Evolutionary conservation across 2,113 vertebrate genomes (phyloP).

Genomic region (Callocephalon fimbriatum): DNA sequence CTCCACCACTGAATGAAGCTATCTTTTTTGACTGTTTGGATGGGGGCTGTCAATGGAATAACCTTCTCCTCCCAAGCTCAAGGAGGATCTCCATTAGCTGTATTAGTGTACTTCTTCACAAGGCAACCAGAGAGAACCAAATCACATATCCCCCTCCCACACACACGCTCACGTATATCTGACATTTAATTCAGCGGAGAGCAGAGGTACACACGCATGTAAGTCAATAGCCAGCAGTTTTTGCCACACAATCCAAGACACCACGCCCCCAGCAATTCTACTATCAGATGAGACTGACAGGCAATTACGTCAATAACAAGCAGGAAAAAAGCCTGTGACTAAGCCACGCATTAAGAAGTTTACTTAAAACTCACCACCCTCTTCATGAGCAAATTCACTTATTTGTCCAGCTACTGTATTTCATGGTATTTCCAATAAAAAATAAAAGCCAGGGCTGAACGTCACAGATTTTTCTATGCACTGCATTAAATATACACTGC

Average conservation of each 20-base stretch:
- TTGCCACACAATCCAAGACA: slow-evolving; percentile 46
- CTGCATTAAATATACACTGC: neutral
- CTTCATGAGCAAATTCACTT: neutral
- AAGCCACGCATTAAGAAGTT: slow-evolving; percentile 39
- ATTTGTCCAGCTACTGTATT: neutral
- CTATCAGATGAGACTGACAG: slow-evolving; percentile 65
- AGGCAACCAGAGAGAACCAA: slow-evolving; percentile 32
- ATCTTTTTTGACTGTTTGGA: slow-evolving; percentile 14
- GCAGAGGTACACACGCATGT: slow-evolving; percentile 23
- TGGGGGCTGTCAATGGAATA: slow-evolving; percentile 18
- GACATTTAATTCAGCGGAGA: slow-evolving; percentile 56
- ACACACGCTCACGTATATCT: slow-evolving; percentile 23
- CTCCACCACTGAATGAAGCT: neutral
- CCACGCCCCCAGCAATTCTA: slow-evolving; percentile 58
- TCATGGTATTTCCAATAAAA: neutral
- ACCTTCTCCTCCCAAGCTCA: neutral
- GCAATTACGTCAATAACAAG: slow-evolving; percentile 59
- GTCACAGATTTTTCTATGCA: neutral
- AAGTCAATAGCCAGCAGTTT: slow-evolving; percentile 55
- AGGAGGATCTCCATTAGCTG: slow-evolving; percentile 48
- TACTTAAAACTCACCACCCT: slow-evolving; percentile 13
- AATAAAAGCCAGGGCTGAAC: neutral
- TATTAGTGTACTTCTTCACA: slow-evolving; percentile 28
- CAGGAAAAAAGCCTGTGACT: slow-evolving; percentile 37
- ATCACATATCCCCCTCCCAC: slow-evolving; percentile 33